Conservation (phyloP, 1,140 invertebrate species). For the Drosophila arizonae region DNA sequence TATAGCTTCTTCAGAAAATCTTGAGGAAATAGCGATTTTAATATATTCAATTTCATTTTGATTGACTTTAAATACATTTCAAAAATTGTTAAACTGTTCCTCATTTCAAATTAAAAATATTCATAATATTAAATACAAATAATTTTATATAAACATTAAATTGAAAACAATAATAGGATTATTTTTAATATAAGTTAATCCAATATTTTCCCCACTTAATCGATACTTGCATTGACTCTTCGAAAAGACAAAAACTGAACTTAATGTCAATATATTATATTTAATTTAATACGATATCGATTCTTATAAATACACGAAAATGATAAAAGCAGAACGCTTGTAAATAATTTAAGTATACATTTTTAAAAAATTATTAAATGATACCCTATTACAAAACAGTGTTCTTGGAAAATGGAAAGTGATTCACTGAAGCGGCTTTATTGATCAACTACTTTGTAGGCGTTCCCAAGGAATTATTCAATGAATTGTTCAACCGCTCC, state of each 20-base stretch:
- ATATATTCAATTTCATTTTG: not conserved
- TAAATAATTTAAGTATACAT: slow-evolving; percentile 34
- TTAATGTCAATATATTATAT: slow-evolving; percentile 45
- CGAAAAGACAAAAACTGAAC: slow-evolving; percentile 5
- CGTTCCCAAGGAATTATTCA: slow-evolving; percentile 65
- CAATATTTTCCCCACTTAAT: not conserved
- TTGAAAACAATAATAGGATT: no score
- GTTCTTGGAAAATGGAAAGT: slow-evolving; percentile 44
- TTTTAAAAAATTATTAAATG: slow-evolving; percentile 20
- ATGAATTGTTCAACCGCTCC: slow-evolving; percentile 69
- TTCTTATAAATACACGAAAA: slow-evolving; percentile 51
- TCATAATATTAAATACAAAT: no score
- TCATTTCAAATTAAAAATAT: no score
- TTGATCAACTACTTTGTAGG: slow-evolving; percentile 60
- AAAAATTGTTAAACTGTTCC: no score
- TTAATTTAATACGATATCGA: slow-evolving; percentile 64
- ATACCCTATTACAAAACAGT: slow-evolving; percentile 29
- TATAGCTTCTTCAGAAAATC: no score
- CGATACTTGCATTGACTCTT: not conserved
- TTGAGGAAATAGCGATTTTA: no score
- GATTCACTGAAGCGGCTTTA: slow-evolving; percentile 12
- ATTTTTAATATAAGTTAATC: no score
- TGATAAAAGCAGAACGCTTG: slow-evolving; percentile 21
- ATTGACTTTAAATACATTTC: not conserved
- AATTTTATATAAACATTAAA: no score